phyloP scores from a whole-genome alignment of 1,140 invertebrate genomes.

The Tetragnatha versicolor region DNA sequence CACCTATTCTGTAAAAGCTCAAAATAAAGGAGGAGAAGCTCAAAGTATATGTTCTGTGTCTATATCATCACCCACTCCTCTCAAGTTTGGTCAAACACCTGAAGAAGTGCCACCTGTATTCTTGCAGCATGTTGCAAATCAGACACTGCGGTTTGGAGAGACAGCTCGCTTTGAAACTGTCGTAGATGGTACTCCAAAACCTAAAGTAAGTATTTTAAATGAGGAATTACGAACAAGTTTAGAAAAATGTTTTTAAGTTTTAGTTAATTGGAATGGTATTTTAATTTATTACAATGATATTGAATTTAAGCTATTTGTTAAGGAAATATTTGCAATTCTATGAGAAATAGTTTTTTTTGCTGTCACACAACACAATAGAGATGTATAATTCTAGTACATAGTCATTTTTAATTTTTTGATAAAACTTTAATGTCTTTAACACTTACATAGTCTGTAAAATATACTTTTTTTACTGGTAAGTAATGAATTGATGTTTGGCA shows the following conservation, averaged over 20 bases:
- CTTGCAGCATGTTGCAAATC: conserved; percentile 72
- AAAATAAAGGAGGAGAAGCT: conserved; percentile 90
- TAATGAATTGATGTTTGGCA: conserved; percentile 59
- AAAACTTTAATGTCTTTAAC: no score
- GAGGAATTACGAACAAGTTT: no score
- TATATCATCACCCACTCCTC: conserved; percentile 65
- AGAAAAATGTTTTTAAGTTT: background rate
- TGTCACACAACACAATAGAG: no score
- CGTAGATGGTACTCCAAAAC: conserved; percentile 74
- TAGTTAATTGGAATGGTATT: no score
- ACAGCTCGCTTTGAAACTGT: conserved; percentile 76
- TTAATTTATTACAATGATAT: no score
- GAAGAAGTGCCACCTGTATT: conserved; percentile 69
- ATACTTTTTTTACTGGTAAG: background rate
- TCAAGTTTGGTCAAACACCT: conserved; percentile 18
- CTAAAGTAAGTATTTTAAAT: conserved; percentile 69
- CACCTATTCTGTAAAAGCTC: conserved; percentile 93
- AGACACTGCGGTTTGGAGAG: conserved; percentile 66
- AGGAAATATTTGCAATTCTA: no score
- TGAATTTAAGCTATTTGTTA: no score
- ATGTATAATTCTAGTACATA: no score
- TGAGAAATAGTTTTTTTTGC: no score
- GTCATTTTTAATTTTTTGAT: no score
- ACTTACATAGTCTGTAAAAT: background rate
- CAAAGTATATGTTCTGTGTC: conserved; percentile 81